Evolutionary conservation across 1,140 invertebrate genomes (phyloP).

Genomic region (Drosophila ambigua): DNA sequence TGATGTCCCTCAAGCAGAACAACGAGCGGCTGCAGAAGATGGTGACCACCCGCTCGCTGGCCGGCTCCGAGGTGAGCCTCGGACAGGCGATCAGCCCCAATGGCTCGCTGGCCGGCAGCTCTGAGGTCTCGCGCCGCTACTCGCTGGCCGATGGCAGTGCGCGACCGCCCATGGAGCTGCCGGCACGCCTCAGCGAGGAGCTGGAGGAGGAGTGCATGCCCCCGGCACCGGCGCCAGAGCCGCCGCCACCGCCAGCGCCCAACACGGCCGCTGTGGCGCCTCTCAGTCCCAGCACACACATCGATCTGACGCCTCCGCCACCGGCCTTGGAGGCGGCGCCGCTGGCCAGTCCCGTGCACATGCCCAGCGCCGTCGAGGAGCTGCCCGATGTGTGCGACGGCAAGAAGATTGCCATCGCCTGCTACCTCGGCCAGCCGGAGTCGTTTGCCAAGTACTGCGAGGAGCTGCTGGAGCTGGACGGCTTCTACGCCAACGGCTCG

Average conservation of each 20-base stretch:
- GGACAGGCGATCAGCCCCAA: conserved; percentile 87
- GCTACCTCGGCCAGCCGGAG: conserved; percentile 92
- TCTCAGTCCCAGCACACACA: conserved; percentile 76
- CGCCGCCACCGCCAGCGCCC: conserved; percentile 74
- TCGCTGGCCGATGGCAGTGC: conserved; percentile 83
- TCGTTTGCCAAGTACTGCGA: conserved; percentile 90
- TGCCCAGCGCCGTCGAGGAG: conserved; percentile 86
- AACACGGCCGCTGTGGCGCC: conserved; percentile 38
- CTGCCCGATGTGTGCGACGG: conserved; percentile 92
- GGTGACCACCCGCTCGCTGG: conserved; percentile 91
- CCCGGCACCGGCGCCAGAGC: conserved; percentile 83
- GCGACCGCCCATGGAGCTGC: conserved; percentile 83
- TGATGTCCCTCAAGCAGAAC: conserved; percentile 97
- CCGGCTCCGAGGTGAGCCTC: conserved; percentile 91
- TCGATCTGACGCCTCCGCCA: conserved; percentile 81
- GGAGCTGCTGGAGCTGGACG: conserved; percentile 86
- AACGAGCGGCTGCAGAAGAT: conserved; percentile 96
- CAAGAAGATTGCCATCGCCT: conserved; percentile 92
- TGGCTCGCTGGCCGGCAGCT: conserved; percentile 79
- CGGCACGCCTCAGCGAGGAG: conserved; percentile 85
- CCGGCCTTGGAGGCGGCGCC: conserved; percentile 68
- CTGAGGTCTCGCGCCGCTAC: conserved; percentile 78
- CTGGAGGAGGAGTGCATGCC: conserved; percentile 85
- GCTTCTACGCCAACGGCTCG: conserved; percentile 77
- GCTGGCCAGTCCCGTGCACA: conserved; percentile 71